Percentiles rank a stretch among this genome's conserved stretches.
These are phyloP conservation scores for Thereva nobilitata DNA, from an alignment of 2,888 invertebrate genomes.

Conservation along the genomic window DNA sequence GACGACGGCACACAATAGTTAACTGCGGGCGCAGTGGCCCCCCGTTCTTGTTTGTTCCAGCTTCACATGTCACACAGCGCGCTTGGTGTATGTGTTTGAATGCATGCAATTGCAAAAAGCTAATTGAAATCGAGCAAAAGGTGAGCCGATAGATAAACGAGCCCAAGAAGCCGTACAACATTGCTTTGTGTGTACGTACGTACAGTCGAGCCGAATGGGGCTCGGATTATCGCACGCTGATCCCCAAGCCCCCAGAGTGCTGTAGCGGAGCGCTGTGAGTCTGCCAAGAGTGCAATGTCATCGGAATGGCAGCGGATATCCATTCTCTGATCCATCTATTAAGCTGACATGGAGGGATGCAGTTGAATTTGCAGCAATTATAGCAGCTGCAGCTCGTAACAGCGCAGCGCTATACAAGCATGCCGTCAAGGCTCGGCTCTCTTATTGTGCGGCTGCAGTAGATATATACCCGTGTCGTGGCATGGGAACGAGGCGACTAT, in stretches of 20 bases:
- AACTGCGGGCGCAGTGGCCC: too few species aligned
- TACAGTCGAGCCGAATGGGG: not conserved
- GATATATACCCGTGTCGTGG: not conserved
- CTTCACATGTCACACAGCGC: too few species aligned
- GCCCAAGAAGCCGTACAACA: slow-evolving; percentile 2
- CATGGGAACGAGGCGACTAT: slow-evolving; percentile 8
- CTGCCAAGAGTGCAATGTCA: slow-evolving; percentile 28
- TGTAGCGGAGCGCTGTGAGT: not conserved
- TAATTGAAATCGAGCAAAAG: slow-evolving; percentile 33
- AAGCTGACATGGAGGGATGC: not conserved
- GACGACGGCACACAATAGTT: too few species aligned
- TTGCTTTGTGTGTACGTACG: slow-evolving; percentile 11
- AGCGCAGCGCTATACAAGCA: not conserved
- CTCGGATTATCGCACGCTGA: not conserved
- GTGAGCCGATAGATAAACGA: not conserved
- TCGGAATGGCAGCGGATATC: slow-evolving; percentile 29
- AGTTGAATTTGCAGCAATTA: not conserved
- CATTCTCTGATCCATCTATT: slow-evolving; percentile 22
- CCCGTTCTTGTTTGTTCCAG: too few species aligned
- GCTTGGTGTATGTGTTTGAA: too few species aligned
- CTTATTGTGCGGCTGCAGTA: not conserved
- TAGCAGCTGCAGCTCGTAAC: not conserved
- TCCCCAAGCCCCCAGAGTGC: not conserved
- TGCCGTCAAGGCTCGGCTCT: not conserved
- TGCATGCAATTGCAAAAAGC: not conserved